phyloP scores from a whole-genome alignment of 2,888 invertebrate genomes.

The Cephus pulcher region DNA sequence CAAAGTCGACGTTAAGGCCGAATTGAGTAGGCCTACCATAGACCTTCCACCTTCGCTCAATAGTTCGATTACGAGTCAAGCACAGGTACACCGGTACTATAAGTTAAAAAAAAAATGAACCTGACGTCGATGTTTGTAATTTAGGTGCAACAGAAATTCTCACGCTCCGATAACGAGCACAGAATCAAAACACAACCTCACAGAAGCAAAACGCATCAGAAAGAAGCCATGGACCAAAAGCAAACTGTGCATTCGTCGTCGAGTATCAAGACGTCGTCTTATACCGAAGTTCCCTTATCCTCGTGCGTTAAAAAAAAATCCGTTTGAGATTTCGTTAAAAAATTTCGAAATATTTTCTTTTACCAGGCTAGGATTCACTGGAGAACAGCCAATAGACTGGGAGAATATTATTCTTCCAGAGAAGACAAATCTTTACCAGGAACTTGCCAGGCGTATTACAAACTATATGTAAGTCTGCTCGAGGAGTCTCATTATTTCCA shows the following conservation, averaged over 20 bases:
- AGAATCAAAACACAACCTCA: conserved; percentile 49
- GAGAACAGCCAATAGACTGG: conserved; percentile 74
- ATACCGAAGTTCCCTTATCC: conserved; percentile 55
- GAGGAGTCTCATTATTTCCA: neutral
- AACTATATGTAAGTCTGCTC: conserved; percentile 72
- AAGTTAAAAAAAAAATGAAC: neutral
- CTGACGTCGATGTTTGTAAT: neutral
- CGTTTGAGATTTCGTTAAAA: neutral
- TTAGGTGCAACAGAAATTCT: conserved; percentile 38
- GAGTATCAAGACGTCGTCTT: conserved; percentile 21
- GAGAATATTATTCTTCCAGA: conserved; percentile 73
- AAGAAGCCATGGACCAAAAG: conserved; percentile 44
- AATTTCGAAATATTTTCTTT: neutral
- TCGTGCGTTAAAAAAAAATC: conserved; percentile 44
- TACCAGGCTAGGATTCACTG: conserved; percentile 71
- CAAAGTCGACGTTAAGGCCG: conserved; percentile 71
- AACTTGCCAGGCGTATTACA: conserved; percentile 74
- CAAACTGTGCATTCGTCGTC: conserved; percentile 28
- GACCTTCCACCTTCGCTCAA: conserved; percentile 44
- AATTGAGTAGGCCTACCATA: conserved; percentile 38
- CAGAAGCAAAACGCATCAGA: conserved; percentile 33
- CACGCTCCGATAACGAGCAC: conserved; percentile 34
- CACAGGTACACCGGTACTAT: conserved; percentile 27
- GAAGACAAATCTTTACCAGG: conserved; percentile 76
- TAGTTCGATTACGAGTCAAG: conserved; percentile 45